These are phyloP conservation scores for Cygnus buccinator DNA, from an alignment of 2,113 vertebrate species.

Conservation along the genomic window DNA sequence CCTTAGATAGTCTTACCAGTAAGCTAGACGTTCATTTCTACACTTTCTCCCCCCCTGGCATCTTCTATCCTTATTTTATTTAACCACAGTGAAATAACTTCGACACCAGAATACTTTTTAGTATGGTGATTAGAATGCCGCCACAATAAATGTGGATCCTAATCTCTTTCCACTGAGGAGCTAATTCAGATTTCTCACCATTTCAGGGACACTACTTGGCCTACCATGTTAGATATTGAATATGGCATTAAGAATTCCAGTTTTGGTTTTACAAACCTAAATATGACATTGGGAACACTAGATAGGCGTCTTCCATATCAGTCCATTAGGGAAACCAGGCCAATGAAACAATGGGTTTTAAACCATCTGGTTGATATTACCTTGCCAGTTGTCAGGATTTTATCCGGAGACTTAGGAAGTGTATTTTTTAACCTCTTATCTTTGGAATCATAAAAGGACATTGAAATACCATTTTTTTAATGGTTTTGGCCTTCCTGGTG, in stretches of 20 bases:
- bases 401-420: neutral
- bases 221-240: neutral
- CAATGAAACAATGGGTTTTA: neutral
- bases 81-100: neutral
- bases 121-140: neutral
- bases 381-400: neutral
- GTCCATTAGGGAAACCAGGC: neutral
- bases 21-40: neutral
- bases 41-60: neutral
- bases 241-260: neutral
- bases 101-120: neutral
- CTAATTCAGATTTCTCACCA: neutral
- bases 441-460: neutral
- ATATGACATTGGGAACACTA: neutral
- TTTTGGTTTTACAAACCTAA: neutral
- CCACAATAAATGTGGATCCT: neutral
- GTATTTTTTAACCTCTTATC: neutral
- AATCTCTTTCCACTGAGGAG: neutral
- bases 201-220: neutral
- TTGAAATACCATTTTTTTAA: neutral
- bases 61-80: neutral
- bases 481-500: neutral
- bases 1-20: neutral
- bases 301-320: neutral
- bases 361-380: neutral